Percentiles rank a stretch among this genome's conserved stretches.
Evolutionary conservation across 2,888 invertebrate species (phyloP).

Genomic region (Altica lythri): DNA sequence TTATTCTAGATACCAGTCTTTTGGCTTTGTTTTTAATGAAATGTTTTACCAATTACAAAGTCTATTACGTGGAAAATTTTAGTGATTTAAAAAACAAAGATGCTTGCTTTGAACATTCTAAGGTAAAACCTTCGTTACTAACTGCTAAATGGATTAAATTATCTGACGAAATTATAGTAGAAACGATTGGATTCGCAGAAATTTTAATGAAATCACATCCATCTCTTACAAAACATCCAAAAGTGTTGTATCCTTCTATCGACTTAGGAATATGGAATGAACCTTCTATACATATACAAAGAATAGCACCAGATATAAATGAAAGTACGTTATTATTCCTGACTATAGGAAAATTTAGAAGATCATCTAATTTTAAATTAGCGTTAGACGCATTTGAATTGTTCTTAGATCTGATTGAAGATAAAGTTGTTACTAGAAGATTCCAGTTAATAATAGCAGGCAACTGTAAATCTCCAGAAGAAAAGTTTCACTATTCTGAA

Average conservation of each 20-base stretch:
- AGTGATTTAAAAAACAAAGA: conserved; percentile 38
- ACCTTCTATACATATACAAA: conserved; percentile 45
- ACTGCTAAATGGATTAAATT: conserved; percentile 48
- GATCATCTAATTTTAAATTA: conserved; percentile 50
- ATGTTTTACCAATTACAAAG: conserved; percentile 44
- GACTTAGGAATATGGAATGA: conserved; percentile 51
- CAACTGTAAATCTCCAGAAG: conserved; percentile 45
- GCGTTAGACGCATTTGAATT: conserved; percentile 51
- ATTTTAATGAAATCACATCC: conserved; percentile 50
- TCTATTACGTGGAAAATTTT: conserved; percentile 48
- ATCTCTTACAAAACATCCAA: conserved; percentile 39
- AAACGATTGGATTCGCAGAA: conserved; percentile 47
- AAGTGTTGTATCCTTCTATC: conserved; percentile 47
- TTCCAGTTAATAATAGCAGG: conserved; percentile 52
- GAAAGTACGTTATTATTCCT: conserved; percentile 48
- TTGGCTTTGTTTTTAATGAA: conserved; percentile 47
- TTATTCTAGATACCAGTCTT: conserved; percentile 48
- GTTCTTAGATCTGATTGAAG: conserved; percentile 45
- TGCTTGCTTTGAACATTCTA: conserved; percentile 43
- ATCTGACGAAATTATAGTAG: conserved; percentile 51
- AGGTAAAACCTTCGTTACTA: conserved; percentile 44
- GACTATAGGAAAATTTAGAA: conserved; percentile 48
- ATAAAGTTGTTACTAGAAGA: conserved; percentile 42
- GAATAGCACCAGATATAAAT: conserved; percentile 51
- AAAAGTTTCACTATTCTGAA: conserved; percentile 48